Percentiles rank a stretch among this genome's conserved stretches.
Conservation (phyloP, 2,113 vertebrate species). For the Bos indicus region DNA sequence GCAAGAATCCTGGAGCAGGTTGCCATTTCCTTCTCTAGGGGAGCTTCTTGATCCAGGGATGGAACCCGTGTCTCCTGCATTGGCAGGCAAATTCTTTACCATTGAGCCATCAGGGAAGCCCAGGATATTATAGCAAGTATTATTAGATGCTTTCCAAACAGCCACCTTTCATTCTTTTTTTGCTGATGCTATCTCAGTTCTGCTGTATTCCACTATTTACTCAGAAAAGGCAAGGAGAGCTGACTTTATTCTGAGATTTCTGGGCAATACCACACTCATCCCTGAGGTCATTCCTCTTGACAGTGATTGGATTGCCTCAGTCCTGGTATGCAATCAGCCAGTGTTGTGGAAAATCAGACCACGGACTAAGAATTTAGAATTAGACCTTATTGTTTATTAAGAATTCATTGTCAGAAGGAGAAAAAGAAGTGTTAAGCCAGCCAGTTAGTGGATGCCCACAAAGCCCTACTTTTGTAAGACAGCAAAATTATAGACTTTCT, state of each 20-base stretch:
- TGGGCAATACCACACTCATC: not conserved
- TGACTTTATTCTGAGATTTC: not conserved
- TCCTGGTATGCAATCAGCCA: not conserved
- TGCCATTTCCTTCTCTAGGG: not conserved
- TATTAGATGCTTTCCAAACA: not conserved
- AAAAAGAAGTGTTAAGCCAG: not conserved
- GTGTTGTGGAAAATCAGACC: not conserved
- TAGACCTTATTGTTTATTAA: not conserved
- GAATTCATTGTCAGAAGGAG: not conserved
- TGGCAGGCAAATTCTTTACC: not conserved
- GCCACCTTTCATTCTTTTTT: not conserved
- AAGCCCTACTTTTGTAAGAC: not conserved
- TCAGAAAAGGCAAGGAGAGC: not conserved
- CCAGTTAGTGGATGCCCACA: not conserved
- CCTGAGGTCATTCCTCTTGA: not conserved
- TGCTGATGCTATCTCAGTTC: not conserved
- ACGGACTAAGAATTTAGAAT: not conserved
- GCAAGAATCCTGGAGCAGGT: not conserved
- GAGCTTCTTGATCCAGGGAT: not conserved
- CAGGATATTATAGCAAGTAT: not conserved
- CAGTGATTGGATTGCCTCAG: not conserved
- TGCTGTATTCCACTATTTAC: not conserved
- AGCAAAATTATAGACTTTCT: not conserved
- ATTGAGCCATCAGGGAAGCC: not conserved
- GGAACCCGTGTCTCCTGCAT: fast-evolving